Evolutionary conservation across 2,888 invertebrate species (phyloP).

Genomic region (Neoitamus cyanurus): DNA sequence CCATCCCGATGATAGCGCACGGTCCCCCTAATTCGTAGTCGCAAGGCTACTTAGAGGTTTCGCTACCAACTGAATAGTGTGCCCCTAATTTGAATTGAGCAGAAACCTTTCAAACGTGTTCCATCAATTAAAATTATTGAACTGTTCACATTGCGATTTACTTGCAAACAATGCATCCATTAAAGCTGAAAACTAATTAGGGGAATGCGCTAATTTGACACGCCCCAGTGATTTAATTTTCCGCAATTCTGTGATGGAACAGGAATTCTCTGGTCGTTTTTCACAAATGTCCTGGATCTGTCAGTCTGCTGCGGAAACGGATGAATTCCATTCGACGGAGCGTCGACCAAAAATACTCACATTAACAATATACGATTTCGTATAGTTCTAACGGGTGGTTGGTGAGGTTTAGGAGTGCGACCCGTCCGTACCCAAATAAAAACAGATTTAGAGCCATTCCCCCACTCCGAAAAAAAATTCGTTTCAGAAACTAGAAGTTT

Average conservation of each 20-base stretch:
- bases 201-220: not conserved
- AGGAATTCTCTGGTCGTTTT: not conserved
- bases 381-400: not conserved
- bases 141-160: slow-evolving; percentile 1
- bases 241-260: not conserved
- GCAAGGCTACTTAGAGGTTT: not conserved
- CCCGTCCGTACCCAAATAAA: not conserved
- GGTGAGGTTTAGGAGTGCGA: not conserved
- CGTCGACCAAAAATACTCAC: not conserved
- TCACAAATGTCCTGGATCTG: not conserved
- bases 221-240: not conserved
- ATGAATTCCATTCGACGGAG: not conserved
- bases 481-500: not conserved
- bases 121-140: not conserved
- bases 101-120: not conserved
- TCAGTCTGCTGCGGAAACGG: not conserved
- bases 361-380: not conserved
- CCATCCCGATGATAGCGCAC: not conserved
- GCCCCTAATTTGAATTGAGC: not conserved
- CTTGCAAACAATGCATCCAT: not conserved
- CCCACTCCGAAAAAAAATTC: not conserved
- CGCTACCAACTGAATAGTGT: not conserved
- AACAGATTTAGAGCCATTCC: not conserved
- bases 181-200: not conserved
- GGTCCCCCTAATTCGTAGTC: not conserved